These are phyloP conservation scores for Adineta ricciae DNA, from an alignment of 2,888 invertebrate genomes.

Conservation along the genomic window DNA sequence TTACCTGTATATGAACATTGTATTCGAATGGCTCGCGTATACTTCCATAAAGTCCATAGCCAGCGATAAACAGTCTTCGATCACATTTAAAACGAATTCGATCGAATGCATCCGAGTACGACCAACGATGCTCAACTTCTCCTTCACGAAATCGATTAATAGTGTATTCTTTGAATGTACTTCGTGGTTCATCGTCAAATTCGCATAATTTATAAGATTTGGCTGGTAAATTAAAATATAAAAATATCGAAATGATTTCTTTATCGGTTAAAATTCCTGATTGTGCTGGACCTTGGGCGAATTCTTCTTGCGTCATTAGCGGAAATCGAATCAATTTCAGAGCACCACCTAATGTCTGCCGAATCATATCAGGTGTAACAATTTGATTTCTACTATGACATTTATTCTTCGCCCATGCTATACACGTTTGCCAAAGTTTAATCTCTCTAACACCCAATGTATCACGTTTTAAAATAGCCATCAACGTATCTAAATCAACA, in stretches of 20 bases:
- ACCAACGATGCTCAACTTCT: slow-evolving; percentile 70
- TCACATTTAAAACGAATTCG: slow-evolving; percentile 70
- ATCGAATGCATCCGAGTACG: slow-evolving; percentile 71
- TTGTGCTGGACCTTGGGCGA: slow-evolving; percentile 57
- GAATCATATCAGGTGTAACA: slow-evolving; percentile 56
- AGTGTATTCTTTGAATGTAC: slow-evolving; percentile 67
- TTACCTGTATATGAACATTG: slow-evolving; percentile 61
- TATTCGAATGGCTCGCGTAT: slow-evolving; percentile 68
- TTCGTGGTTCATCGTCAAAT: slow-evolving; percentile 58
- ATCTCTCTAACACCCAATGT: slow-evolving; percentile 68
- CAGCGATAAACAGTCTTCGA: slow-evolving; percentile 68
- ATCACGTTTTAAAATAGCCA: slow-evolving; percentile 66
- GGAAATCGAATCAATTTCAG: slow-evolving; percentile 65
- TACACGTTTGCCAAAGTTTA: slow-evolving; percentile 60
- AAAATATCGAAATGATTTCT: slow-evolving; percentile 30
- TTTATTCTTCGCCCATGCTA: slow-evolving; percentile 43
- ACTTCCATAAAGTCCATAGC: slow-evolving; percentile 73
- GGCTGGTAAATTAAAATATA: slow-evolving; percentile 16
- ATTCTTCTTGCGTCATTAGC: slow-evolving; percentile 73
- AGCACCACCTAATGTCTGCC: slow-evolving; percentile 50
- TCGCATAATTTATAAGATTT: slow-evolving; percentile 53
- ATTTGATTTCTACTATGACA: neutral
- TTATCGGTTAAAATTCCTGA: slow-evolving; percentile 20
- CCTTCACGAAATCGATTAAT: slow-evolving; percentile 66
- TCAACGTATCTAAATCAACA: slow-evolving; percentile 68